Evolutionary conservation across 92 coral and sea anemone species (phyloP).

Genomic region (Actinernus sp.): DNA sequence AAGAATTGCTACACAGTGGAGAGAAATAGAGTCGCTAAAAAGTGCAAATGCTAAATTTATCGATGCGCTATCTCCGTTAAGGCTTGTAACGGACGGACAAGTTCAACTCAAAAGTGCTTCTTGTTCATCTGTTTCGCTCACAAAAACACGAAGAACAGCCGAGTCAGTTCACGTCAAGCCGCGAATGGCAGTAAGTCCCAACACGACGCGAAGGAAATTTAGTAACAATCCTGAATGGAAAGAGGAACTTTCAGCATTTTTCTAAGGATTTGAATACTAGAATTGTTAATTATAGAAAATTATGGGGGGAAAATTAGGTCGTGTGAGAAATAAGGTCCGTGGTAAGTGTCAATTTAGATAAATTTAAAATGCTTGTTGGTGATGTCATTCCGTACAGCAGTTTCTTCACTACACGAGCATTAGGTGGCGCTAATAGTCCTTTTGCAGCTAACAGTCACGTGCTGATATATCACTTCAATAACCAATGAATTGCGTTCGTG

Average conservation of each 20-base stretch:
- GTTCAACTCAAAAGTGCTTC: neutral
- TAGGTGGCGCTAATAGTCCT: no score
- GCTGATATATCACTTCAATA: no score
- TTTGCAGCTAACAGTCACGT: no score
- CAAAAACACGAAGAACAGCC: constrained; percentile 4
- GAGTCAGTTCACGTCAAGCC: constrained; percentile 29
- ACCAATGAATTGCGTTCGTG: no score
- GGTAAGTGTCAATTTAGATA: no score
- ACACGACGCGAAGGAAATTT: constrained; percentile 22
- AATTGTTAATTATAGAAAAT: no score
- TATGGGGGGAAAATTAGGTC: no score
- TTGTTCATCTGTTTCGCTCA: neutral
- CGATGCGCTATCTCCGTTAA: constrained; percentile 67
- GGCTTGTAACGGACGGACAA: constrained; percentile 20
- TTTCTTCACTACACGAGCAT: no score
- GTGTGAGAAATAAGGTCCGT: no score
- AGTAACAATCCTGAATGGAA: constrained; percentile 71
- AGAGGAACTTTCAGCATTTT: constrained; percentile 84
- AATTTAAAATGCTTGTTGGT: no score
- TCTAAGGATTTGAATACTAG: no score
- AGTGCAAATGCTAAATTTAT: constrained; percentile 69
- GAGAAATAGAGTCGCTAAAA: constrained; percentile 69
- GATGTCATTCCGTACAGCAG: no score
- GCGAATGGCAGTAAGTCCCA: constrained; percentile 30
- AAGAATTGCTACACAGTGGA: constrained; percentile 57